Evolutionary conservation across 2,888 invertebrate genomes (phyloP).

Genomic region (Pachydiplax longipennis): DNA sequence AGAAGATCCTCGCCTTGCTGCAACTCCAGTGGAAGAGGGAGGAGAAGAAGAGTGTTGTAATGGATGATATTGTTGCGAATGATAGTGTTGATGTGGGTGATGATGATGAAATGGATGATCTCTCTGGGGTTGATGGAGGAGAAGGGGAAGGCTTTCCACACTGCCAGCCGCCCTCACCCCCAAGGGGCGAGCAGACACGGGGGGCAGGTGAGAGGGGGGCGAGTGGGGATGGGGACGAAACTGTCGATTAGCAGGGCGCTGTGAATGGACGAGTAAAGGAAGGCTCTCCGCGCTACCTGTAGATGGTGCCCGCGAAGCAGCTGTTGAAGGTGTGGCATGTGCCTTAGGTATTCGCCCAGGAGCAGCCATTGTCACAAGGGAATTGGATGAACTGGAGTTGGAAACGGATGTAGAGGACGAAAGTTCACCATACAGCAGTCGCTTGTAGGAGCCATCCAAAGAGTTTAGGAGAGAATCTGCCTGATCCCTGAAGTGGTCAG

Average conservation of each 20-base stretch:
- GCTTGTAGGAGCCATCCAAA: slow-evolving; percentile 80
- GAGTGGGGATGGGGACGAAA: slow-evolving; percentile 28
- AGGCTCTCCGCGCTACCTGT: slow-evolving; percentile 46
- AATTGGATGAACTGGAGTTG: slow-evolving; percentile 54
- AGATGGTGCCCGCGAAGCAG: slow-evolving; percentile 33
- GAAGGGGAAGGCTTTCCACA: slow-evolving; percentile 14
- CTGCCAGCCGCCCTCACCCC: slow-evolving; percentile 6
- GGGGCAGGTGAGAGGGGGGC: slow-evolving; percentile 22
- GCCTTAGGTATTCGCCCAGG: slow-evolving; percentile 48
- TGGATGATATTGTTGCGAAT: slow-evolving; percentile 24
- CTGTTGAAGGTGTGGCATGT: slow-evolving; percentile 47
- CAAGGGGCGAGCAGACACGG: background rate
- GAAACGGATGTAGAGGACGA: slow-evolving; percentile 51
- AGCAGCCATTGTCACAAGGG: slow-evolving; percentile 48
- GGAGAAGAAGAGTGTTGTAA: slow-evolving; percentile 45
- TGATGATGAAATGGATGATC: background rate
- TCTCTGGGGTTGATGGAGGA: slow-evolving; percentile 26
- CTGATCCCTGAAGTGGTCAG: slow-evolving; percentile 87
- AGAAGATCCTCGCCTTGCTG: slow-evolving; percentile 42
- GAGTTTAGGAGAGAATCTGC: slow-evolving; percentile 84
- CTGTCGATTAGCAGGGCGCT: slow-evolving; percentile 27
- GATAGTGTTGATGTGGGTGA: slow-evolving; percentile 27
- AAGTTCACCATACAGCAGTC: slow-evolving; percentile 68
- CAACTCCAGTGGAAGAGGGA: slow-evolving; percentile 38
- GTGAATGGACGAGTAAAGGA: slow-evolving; percentile 39